Evolutionary conservation across 37 sponge, comb jelly and placozoan species (phyloP).

Genomic region (Aplysina aerophoba): DNA sequence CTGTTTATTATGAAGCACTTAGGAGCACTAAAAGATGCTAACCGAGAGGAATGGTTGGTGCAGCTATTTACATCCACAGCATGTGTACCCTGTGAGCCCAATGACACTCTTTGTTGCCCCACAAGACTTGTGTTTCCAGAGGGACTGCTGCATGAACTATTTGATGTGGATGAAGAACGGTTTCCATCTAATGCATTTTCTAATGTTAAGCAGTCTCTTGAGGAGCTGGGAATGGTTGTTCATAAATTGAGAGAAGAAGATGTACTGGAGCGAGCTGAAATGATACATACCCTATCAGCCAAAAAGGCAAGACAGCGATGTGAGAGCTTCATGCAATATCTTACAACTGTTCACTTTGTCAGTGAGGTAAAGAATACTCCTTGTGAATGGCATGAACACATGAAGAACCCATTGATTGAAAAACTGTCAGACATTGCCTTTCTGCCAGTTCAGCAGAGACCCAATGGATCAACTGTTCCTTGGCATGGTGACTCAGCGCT

Average conservation of each 20-base stretch:
- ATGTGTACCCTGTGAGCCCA: constrained; percentile 38
- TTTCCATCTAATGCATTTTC: constrained; percentile 48
- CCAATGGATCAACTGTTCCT: constrained; percentile 37
- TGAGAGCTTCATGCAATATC: constrained; percentile 28
- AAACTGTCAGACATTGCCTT: constrained; percentile 36
- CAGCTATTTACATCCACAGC: not conserved
- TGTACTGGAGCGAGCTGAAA: constrained; percentile 43
- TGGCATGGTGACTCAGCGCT: constrained; percentile 26
- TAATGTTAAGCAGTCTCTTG: not conserved
- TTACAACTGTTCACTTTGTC: not conserved
- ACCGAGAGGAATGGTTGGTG: constrained; percentile 26
- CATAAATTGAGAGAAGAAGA: constrained; percentile 25
- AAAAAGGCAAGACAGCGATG: constrained; percentile 35
- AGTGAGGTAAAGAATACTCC: not conserved
- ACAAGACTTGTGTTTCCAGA: constrained; percentile 33
- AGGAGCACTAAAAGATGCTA: not conserved
- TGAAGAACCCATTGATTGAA: not conserved
- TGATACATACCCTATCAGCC: not conserved
- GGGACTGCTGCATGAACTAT: constrained; percentile 29
- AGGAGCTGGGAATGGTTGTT: constrained; percentile 37
- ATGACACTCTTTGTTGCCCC: not conserved
- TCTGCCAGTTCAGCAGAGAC: constrained; percentile 23
- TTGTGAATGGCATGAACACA: not conserved
- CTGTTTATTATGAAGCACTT: constrained; percentile 30
- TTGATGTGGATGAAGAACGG: constrained; percentile 43